Evolutionary conservation across 2,797 vertebrate genomes (phyloP).

Genomic region (Gallinago solitaria): DNA sequence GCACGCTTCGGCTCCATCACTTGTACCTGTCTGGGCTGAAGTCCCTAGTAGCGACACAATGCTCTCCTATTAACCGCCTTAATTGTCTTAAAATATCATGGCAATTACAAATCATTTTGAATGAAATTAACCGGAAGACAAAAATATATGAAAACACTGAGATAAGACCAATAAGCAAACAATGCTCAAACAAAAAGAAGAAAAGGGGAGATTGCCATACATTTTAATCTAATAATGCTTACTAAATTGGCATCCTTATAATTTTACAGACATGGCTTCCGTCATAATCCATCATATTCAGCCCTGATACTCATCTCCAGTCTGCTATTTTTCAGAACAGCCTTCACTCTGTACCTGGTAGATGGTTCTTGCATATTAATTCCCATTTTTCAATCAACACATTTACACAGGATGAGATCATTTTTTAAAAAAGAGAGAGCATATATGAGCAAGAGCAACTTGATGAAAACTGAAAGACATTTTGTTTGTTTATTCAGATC

Average conservation of each 20-base stretch:
- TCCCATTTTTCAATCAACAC: slow-evolving; percentile 42
- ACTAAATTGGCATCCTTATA: neutral
- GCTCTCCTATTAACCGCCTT: neutral
- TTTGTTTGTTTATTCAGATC: slow-evolving; percentile 26
- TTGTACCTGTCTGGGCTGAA: neutral
- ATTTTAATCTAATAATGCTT: neutral
- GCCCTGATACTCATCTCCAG: neutral
- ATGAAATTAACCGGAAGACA: neutral
- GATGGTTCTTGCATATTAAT: neutral
- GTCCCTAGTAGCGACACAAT: neutral
- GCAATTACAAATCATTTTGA: neutral
- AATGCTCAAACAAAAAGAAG: neutral
- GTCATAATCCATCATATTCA: neutral
- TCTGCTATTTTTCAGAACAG: neutral
- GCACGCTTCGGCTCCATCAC: neutral
- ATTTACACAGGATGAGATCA: slow-evolving; percentile 13
- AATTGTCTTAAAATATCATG: neutral
- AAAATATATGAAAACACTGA: neutral
- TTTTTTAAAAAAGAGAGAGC: slow-evolving; percentile 9
- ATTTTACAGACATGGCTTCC: neutral
- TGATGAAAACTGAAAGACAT: neutral
- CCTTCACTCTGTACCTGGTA: neutral
- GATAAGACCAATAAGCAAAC: neutral
- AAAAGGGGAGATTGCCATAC: neutral
- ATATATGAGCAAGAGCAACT: slow-evolving; percentile 31